phyloP scores from a whole-genome alignment of 2,888 invertebrate species.

The Biston betularia region DNA sequence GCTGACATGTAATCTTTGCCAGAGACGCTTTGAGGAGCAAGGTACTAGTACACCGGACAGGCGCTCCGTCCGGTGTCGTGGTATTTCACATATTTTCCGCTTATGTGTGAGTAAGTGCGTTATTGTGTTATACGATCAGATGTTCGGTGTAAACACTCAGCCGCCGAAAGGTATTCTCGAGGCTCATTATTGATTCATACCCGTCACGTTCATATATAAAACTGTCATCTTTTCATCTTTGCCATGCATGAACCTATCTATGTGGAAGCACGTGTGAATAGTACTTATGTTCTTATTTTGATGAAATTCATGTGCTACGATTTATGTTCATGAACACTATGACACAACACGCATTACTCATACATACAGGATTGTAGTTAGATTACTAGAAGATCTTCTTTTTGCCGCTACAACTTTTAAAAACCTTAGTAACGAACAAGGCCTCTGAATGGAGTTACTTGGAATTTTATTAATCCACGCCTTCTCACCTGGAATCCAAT shows the following conservation, averaged over 20 bases:
- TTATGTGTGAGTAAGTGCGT: slow-evolving; percentile 86
- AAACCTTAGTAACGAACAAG: slow-evolving; percentile 78
- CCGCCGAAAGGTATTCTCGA: slow-evolving; percentile 59
- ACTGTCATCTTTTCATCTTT: slow-evolving; percentile 60
- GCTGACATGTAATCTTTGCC: slow-evolving; percentile 91
- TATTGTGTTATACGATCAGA: slow-evolving; percentile 74
- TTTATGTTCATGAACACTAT: slow-evolving; percentile 65
- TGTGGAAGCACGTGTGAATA: slow-evolving; percentile 68
- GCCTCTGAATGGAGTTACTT: slow-evolving; percentile 86
- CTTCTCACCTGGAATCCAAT: slow-evolving; percentile 53
- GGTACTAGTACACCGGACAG: slow-evolving; percentile 86
- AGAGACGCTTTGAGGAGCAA: slow-evolving; percentile 92
- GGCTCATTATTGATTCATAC: slow-evolving; percentile 55
- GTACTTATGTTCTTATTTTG: slow-evolving; percentile 58
- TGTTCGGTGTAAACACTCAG: slow-evolving; percentile 59
- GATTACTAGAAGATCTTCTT: slow-evolving; percentile 64
- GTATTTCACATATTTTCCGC: slow-evolving; percentile 77
- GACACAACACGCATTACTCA: slow-evolving; percentile 85
- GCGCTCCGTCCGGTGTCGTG: slow-evolving; percentile 74
- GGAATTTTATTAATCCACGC: slow-evolving; percentile 71
- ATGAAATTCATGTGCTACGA: slow-evolving; percentile 59
- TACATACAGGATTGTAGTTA: slow-evolving; percentile 79
- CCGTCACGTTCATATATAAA: slow-evolving; percentile 57
- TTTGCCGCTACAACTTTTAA: slow-evolving; percentile 62
- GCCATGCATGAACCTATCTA: slow-evolving; percentile 66